Percentiles rank a stretch among this genome's conserved stretches.
Conservation (phyloP, 2,888 invertebrate genomes). For the Herminia tarsipennalis region DNA sequence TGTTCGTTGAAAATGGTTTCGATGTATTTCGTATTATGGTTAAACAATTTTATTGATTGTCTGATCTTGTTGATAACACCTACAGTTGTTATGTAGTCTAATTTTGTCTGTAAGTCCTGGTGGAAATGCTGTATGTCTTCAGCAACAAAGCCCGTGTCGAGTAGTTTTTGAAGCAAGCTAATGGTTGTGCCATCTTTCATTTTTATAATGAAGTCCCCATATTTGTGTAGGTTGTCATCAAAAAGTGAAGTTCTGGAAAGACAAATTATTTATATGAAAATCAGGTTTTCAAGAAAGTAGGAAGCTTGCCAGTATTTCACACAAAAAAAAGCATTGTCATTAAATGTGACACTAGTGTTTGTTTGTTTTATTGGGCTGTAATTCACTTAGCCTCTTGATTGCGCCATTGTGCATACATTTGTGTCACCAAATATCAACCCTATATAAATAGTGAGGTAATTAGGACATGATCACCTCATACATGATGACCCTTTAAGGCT, state of each 20-base stretch:
- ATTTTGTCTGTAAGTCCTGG: slow-evolving; percentile 52
- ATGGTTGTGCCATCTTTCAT: slow-evolving; percentile 42
- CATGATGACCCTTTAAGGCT: no score
- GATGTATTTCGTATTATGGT: slow-evolving; percentile 15
- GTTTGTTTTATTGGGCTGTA: no score
- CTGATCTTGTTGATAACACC: slow-evolving; percentile 53
- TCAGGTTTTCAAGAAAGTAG: no score
- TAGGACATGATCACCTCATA: no score
- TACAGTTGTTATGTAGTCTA: slow-evolving; percentile 38
- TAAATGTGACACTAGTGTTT: no score
- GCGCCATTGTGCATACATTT: no score
- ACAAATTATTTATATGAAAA: no score
- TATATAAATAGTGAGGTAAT: no score
- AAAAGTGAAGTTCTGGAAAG: slow-evolving; percentile 67
- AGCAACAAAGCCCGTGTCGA: slow-evolving; percentile 51
- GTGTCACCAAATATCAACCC: no score
- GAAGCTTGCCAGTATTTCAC: no score
- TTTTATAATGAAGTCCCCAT: slow-evolving; percentile 63
- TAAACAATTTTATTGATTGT: slow-evolving; percentile 35
- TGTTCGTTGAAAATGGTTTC: slow-evolving; percentile 50
- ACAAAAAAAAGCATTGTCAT: no score
- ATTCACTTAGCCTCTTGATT: no score
- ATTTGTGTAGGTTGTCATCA: slow-evolving; percentile 68
- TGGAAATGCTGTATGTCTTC: slow-evolving; percentile 56
- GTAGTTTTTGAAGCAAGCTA: slow-evolving; percentile 47